Conservation (phyloP, 1,140 invertebrate species). For the Hylaeus volcanicus region DNA sequence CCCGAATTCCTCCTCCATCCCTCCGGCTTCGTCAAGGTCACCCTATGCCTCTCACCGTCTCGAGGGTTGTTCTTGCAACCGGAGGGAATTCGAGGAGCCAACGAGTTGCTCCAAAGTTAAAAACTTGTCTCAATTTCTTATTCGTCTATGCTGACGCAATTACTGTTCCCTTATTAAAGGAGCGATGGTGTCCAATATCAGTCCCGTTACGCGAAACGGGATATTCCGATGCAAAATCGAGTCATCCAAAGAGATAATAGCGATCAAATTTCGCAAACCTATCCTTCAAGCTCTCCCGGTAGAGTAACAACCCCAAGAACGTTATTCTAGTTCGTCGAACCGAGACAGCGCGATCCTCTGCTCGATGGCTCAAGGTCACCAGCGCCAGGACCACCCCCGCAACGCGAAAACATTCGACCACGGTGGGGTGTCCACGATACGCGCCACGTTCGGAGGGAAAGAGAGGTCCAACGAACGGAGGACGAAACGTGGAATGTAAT, state of each 20-base stretch:
- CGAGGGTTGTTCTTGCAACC: neutral
- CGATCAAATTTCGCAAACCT: neutral
- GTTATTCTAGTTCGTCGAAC: constrained; percentile 3
- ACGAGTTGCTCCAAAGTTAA: neutral
- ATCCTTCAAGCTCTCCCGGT: neutral
- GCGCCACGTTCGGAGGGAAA: neutral
- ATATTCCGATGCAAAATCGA: too few species aligned
- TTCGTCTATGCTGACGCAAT: too few species aligned
- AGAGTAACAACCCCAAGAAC: neutral
- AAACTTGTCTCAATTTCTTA: too few species aligned
- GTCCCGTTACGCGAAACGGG: too few species aligned
- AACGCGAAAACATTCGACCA: constrained; percentile 37
- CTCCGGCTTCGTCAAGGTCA: constrained; percentile 32
- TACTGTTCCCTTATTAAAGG: too few species aligned
- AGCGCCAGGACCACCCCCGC: constrained; percentile 20
- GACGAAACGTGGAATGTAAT: constrained; percentile 22
- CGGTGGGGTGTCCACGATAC: constrained; percentile 4
- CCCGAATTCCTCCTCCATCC: constrained; percentile 7
- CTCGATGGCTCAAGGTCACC: constrained; percentile 46
- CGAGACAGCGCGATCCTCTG: neutral
- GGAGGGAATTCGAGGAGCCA: neutral
- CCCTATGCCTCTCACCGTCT: neutral
- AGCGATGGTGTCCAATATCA: too few species aligned
- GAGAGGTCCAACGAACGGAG: neutral
- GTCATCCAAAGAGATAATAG: too few species aligned